Evolutionary conservation across 2,797 vertebrate genomes (phyloP), one percentile per base, ranked within the genome.

Genomic region (Bradypodion ventrale): DNA sequence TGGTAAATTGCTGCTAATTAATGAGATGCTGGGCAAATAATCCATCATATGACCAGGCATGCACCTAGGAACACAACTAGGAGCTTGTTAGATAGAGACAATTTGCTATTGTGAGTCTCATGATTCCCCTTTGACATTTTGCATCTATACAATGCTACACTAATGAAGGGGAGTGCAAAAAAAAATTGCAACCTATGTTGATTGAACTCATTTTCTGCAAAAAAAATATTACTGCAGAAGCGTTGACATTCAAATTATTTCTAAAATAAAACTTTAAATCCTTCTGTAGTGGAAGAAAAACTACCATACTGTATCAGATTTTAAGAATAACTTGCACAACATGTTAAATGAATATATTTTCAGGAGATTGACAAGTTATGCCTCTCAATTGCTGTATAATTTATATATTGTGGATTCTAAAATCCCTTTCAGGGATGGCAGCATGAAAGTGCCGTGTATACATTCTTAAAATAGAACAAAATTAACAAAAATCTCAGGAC

Each of bases 171-270:
- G 9, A 65, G 63, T 62, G 27, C 7, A 29, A 62, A 62, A 62
- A 62, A 25, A n/a, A n/a, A n/a, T n/a, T n/a, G n/a, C n/a, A n/a
- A n/a, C n/a, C 75, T 85, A 85, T 84, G 76, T 86, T 82, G 25
- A 9, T 32, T 84, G 69, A 87, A 75, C 2, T 2, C 27, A 15
- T 63, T 65, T 7, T 62, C 52, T 82, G 0, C 29, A 0, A 63
- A 52, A 4, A 16, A 4, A 16, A 1, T 29, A 0, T 21, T 68
- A 83, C 42, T 37, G 83, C 0, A 2, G 62, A 81, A 37, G 0
- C 2, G 35, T 59, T 4, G 19, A 37, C 68, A 65, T 29, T 25
- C n/a, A 62, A 80, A 83, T 89, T 40, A 70, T 42, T 68, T 21
- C 0, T 0, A 27, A 52, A 86, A 59, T 80, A 84, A 90, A 80